Base-by-base conservation (phyloP, 2,113 vertebrate species). In the Leucoraja erinaceus region DNA sequence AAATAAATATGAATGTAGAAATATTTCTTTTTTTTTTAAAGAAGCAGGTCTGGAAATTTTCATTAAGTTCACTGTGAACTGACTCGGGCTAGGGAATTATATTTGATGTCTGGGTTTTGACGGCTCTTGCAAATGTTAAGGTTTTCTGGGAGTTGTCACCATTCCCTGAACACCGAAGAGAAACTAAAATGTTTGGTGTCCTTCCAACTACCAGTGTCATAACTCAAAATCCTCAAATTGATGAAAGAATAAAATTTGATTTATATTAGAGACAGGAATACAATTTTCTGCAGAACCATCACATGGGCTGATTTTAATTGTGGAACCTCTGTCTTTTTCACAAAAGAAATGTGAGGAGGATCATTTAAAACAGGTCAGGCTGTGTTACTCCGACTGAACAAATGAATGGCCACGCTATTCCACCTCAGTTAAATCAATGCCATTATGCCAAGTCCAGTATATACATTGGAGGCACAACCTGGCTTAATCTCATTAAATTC, bases 11-110 rank as follows among this genome's bases (percentile, higher is more conserved):
- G 4, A 86, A n/a, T 86, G 56, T 61, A 14, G 81, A 86, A 59
- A 86, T 20, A 56, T 61, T 86, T 86, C 54, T n/a, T 86, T n/a
- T 59, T 86, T 56, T 59, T 86, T 86, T 86, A 14, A 86, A 86
- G 56, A 61, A 86, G 59, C 81, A 14, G 22, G 56, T 61, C 54
- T 59, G 28, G 81, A 54, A 61, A 59, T 25, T n/a, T 20, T 61
- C 54, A 59, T 86, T 61, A 86, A 86, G 59, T 61, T 86, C n/a
- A 28, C 56, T 86, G 81, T 28, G 59, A 25, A 61, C n/a, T n/a
- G 56, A 86, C 59, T 59, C 56, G n/a, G 59, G 56, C 81, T 61
- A 86, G 61, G 61, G 22, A 61, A 11, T 86, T 86, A 86, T 56
- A 86, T 61, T 28, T 59, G 81, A 28, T 61, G 81, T 25, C 14